Percentiles rank a stretch among this genome's conserved stretches.
These are phyloP conservation scores for Beris chalybata DNA, from an alignment of 2,888 invertebrate species.

Conservation along the genomic window DNA sequence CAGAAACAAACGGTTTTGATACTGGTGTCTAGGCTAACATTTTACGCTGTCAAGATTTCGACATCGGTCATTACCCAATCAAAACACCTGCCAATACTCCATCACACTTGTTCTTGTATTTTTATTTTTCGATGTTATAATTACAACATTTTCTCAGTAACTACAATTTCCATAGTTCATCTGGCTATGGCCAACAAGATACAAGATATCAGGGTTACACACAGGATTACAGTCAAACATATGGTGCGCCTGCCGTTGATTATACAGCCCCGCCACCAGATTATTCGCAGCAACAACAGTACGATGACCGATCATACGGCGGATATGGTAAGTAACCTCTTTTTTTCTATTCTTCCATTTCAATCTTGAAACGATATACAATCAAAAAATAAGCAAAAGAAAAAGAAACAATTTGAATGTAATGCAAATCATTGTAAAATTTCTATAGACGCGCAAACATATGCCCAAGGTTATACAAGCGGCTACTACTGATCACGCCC, in stretches of 20 bases:
- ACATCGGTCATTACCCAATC: neutral
- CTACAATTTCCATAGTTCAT: conserved; percentile 43
- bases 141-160: conserved; percentile 28
- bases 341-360: neutral
- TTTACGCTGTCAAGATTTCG: too few relatives aligned
- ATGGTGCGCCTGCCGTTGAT: conserved; percentile 54
- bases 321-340: conserved; percentile 53
- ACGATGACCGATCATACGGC: conserved; percentile 55
- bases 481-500: conserved; percentile 51
- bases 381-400: too few relatives aligned
- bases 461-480: conserved; percentile 55
- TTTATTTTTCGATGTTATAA: conserved; percentile 13
- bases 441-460: conserved; percentile 52
- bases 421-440: conserved; percentile 15
- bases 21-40: too few relatives aligned
- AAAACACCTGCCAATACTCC: neutral
- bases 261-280: conserved; percentile 54
- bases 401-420: too few relatives aligned
- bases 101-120: neutral
- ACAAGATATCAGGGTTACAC: conserved; percentile 54
- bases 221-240: conserved; percentile 55
- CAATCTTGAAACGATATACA: too few relatives aligned
- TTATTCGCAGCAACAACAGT: conserved; percentile 52
- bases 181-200: conserved; percentile 52
- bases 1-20: too few relatives aligned